Base-by-base conservation (phyloP, 2,888 invertebrate species). In the Rapana venosa region DNA sequence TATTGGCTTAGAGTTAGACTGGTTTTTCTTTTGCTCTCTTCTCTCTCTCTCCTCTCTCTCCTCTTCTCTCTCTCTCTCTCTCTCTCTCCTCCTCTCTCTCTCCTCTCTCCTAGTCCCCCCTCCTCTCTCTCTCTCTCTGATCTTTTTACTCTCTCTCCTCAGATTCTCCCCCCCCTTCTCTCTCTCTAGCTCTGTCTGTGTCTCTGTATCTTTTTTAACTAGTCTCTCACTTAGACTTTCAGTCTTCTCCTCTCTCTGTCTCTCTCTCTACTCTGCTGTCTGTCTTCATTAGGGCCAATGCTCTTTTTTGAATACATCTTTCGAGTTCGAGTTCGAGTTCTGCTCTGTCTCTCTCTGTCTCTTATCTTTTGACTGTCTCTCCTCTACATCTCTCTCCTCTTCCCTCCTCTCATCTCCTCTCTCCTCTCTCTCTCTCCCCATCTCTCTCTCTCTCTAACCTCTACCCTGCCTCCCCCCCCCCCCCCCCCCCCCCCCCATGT, bases 101-200 rank as follows among this genome's bases (percentile, higher is more conserved):
- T 61, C 61, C 61, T 61, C 61, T 61, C 61, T 61, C 61, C 1
- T 22, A n/a, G 15, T 22, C 61, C 15, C 15, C 6, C 61, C 61
- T 13, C 61, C 61, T 22, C 81, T 8, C 83, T 83, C 47, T 47
- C 47, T 83, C 83, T 47, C 47, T 83, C 56, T 83, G 26, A 22
- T 11, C 26, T 26, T 74, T 26, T 74, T 6, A 20, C 83, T 83
- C 47, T 83, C 77, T 77, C 47, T 70, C 79, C 35, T 87, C n/a
- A n/a, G n/a, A n/a, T n/a, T n/a, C n/a, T 36, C 36, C 35, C 81
- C 20, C 81, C n/a, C 88, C 56, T 58, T 88, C 36, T 90, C 35
- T 90, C n/a, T 87, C 61, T 87, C 79, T 87, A 47, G 86, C 47
- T 70, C 85, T 70, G n/a, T 85, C 85, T 89, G 85, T 85, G 13